Conservation (phyloP, 2,888 invertebrate species). For the Selenia dentaria region DNA sequence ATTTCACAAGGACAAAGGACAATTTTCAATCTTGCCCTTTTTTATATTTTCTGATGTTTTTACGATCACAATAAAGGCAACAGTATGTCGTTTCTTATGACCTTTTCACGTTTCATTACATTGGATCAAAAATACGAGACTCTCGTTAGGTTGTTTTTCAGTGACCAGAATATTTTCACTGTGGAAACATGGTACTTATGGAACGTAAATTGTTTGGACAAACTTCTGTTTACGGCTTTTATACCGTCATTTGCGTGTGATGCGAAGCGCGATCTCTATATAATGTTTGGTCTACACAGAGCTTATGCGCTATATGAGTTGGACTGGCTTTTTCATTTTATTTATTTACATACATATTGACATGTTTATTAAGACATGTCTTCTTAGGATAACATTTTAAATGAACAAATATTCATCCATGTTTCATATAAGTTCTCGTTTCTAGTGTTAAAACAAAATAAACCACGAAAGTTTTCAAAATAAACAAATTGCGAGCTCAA, state of each 20-base stretch:
- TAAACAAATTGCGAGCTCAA: no score
- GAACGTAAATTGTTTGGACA: conserved; percentile 45
- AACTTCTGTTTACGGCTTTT: conserved; percentile 48
- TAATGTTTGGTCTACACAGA: background rate
- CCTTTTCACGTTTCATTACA: conserved; percentile 29
- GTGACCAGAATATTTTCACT: conserved; percentile 45
- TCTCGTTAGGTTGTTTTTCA: conserved; percentile 30
- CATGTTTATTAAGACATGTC: no score
- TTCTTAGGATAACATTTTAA: no score
- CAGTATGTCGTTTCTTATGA: conserved; percentile 31
- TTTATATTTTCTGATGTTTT: conserved; percentile 26
- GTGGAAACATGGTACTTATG: conserved; percentile 34
- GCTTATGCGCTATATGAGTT: background rate
- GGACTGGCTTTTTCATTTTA: background rate
- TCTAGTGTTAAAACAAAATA: no score
- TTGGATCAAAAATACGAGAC: conserved; percentile 26
- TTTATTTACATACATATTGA: no score
- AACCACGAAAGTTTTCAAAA: no score
- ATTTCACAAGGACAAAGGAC: conserved; percentile 39
- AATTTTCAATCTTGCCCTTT: conserved; percentile 32
- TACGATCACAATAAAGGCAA: conserved; percentile 29
- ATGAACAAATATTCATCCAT: no score
- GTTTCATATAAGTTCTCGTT: no score
- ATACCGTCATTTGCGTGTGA: conserved; percentile 44
- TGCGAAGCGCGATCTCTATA: conserved; percentile 5